These are phyloP conservation scores for Crocodylus rhombifer DNA, from an alignment of 2,797 vertebrate species.

Conservation along the genomic window DNA sequence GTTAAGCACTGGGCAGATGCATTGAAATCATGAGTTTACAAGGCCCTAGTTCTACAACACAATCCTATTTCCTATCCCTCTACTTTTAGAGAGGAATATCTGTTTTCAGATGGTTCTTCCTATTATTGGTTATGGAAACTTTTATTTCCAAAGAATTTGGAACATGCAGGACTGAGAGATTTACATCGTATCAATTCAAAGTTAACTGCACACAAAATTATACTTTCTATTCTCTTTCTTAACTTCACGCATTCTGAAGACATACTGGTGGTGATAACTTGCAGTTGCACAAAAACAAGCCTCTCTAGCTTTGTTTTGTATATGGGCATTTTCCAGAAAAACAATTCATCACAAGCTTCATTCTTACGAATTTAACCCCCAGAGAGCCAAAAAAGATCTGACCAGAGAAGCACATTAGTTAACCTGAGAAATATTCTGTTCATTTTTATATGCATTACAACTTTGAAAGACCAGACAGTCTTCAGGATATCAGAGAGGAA, in stretches of 20 bases:
- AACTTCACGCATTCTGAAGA: not conserved
- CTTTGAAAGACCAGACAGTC: not conserved
- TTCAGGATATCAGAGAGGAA: not conserved
- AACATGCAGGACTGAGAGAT: not conserved
- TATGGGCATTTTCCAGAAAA: not conserved
- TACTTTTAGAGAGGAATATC: not conserved
- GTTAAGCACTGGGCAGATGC: too few species aligned
- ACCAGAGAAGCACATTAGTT: not conserved
- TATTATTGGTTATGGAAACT: not conserved
- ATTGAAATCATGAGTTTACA: accelerated
- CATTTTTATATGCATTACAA: not conserved
- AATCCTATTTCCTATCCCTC: not conserved
- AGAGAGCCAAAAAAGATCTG: not conserved
- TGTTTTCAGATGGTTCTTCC: not conserved
- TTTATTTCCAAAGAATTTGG: not conserved
- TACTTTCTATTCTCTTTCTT: not conserved
- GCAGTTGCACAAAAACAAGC: not conserved
- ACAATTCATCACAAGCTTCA: not conserved
- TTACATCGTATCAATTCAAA: not conserved
- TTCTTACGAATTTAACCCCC: not conserved
- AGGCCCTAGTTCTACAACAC: not conserved
- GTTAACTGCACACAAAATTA: not conserved
- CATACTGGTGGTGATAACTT: not conserved
- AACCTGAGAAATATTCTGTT: not conserved
- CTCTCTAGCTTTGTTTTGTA: not conserved